phyloP scores from a whole-genome alignment of 2,113 vertebrate species.

The Cairina moschata region DNA sequence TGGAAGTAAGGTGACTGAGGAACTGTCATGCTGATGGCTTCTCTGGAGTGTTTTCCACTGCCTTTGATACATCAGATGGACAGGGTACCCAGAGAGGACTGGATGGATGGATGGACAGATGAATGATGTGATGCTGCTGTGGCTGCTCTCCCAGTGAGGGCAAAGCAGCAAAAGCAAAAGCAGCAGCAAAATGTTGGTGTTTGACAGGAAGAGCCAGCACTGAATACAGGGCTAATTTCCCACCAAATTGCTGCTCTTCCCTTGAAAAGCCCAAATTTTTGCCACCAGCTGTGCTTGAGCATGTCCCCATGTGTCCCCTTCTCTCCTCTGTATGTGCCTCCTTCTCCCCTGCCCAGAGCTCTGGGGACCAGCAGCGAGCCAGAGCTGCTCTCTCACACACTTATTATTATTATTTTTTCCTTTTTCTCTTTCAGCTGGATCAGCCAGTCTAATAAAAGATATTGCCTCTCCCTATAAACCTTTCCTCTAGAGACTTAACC shows the following conservation, averaged over 20 bases:
- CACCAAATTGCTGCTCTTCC: accelerated
- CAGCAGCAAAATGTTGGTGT: not conserved
- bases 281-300: not conserved
- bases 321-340: not conserved
- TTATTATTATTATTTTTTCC: not conserved
- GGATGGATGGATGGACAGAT: not conserved
- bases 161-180: not conserved
- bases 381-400: not conserved
- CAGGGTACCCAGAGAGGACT: not conserved
- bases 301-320: accelerated
- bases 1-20: not conserved
- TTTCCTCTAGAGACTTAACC: conserved; percentile 47
- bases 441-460: conserved; percentile 48
- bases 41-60: not conserved
- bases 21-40: not conserved
- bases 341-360: not conserved
- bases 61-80: not conserved
- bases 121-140: not conserved
- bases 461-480: conserved; percentile 63
- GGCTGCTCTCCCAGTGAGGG: not conserved
- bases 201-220: not conserved
- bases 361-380: not conserved
- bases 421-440: conserved; percentile 35
- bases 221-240: not conserved
- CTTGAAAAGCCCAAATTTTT: not conserved